These are phyloP conservation scores for Cinclus cinclus DNA, from an alignment of 2,113 vertebrate species.

Conservation along the genomic window DNA sequence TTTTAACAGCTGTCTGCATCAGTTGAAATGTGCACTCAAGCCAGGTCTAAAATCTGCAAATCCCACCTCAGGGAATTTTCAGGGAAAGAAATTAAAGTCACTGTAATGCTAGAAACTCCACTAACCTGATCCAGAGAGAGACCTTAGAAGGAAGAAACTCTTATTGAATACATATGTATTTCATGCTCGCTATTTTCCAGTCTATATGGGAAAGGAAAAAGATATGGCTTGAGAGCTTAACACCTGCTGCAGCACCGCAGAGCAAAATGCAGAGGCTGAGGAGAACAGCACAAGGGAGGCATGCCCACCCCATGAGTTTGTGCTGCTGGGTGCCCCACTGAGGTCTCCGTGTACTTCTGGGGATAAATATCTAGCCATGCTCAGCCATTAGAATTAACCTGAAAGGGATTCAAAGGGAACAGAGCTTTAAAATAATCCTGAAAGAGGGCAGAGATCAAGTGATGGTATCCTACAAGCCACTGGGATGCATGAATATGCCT, in stretches of 20 bases:
- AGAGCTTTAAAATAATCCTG: not conserved
- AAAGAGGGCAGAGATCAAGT: not conserved
- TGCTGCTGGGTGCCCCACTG: not conserved
- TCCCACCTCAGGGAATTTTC: not conserved
- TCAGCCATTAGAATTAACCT: not conserved
- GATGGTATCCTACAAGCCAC: not conserved
- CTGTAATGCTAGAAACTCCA: not conserved
- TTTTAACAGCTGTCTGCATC: constrained; percentile 3
- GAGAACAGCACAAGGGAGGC: not conserved
- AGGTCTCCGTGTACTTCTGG: not conserved
- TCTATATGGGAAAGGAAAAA: not conserved
- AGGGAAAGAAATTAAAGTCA: not conserved
- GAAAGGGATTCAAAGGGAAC: not conserved
- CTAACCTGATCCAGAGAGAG: not conserved
- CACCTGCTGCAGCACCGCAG: not conserved
- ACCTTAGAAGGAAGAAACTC: not conserved
- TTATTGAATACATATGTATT: not conserved
- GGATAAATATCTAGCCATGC: not conserved
- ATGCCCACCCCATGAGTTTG: fast-evolving
- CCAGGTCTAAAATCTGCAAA: not conserved
- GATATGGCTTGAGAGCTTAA: not conserved
- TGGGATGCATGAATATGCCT: not conserved
- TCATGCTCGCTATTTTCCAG: not conserved
- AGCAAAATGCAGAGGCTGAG: not conserved
- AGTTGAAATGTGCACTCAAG: not conserved